Conservation (phyloP, 1,140 invertebrate genomes). For the Harpegnathos saltator region DNA sequence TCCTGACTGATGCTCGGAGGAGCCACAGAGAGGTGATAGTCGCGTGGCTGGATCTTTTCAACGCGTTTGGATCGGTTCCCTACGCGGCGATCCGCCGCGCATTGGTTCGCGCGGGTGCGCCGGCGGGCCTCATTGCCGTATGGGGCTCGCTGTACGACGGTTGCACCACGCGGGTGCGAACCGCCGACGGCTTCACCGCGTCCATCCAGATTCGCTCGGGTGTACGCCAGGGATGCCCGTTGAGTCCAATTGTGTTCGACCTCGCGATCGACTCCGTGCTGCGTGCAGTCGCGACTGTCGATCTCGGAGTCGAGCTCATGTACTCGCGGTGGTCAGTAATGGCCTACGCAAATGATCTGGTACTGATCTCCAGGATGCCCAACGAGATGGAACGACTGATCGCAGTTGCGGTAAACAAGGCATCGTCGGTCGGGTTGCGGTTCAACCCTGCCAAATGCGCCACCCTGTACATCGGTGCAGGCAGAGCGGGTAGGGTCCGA, state of each 20-base stretch:
- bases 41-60: conserved; percentile 11
- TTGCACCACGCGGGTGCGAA: background rate
- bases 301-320: background rate
- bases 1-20: too few species aligned
- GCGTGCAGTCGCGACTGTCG: too few species aligned
- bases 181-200: background rate
- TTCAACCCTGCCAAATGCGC: conserved; percentile 8
- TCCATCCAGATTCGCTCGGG: background rate
- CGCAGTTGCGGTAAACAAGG: too few species aligned
- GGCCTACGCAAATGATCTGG: conserved; percentile 1
- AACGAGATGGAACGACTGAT: background rate
- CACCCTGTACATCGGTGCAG: background rate
- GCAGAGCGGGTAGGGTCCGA: background rate
- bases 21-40: background rate
- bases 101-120: background rate
- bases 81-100: background rate
- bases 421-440: too few species aligned
- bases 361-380: background rate
- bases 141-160: conserved; percentile 8
- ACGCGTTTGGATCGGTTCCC: conserved; percentile 10
- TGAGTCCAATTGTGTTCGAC: background rate
- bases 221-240: background rate
- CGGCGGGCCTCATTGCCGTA: background rate
- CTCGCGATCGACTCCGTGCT: background rate
- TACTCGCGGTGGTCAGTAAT: too few species aligned